phyloP scores from a whole-genome alignment of 2,113 vertebrate species.

The Willisornis vidua region DNA sequence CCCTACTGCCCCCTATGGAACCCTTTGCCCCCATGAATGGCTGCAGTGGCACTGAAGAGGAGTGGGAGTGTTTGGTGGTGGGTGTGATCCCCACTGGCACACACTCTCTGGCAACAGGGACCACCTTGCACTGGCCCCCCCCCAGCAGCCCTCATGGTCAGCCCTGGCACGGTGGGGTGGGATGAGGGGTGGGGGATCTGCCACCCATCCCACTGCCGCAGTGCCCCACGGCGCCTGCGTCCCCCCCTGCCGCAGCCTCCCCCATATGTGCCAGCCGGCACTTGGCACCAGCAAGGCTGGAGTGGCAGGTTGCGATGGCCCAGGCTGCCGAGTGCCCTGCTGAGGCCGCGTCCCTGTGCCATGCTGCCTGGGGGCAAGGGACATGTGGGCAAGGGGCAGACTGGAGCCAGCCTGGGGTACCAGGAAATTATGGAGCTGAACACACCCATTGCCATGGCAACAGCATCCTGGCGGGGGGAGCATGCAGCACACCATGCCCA shows the following conservation, averaged over 20 bases:
- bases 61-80: accelerated
- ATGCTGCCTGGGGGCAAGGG: not conserved
- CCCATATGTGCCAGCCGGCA: not conserved
- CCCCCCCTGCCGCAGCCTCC: not conserved
- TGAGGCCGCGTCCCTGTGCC: not conserved
- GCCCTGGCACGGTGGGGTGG: accelerated
- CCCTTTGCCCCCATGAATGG: not conserved
- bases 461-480: not conserved
- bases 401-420: not conserved
- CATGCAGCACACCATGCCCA: not conserved
- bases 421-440: not conserved
- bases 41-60: not conserved
- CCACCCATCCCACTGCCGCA: not conserved
- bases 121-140: not conserved
- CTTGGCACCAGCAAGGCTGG: not conserved
- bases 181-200: not conserved
- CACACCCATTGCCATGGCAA: not conserved
- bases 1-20: not conserved
- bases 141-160: not conserved
- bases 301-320: not conserved
- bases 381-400: accelerated
- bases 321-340: not conserved
- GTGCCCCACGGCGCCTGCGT: slow-evolving; percentile 24
- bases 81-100: not conserved
- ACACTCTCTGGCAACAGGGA: not conserved